Evolutionary conservation across 2,888 invertebrate genomes (phyloP), one percentile per base, ranked within the genome.

Genomic region (Busseola fusca): DNA sequence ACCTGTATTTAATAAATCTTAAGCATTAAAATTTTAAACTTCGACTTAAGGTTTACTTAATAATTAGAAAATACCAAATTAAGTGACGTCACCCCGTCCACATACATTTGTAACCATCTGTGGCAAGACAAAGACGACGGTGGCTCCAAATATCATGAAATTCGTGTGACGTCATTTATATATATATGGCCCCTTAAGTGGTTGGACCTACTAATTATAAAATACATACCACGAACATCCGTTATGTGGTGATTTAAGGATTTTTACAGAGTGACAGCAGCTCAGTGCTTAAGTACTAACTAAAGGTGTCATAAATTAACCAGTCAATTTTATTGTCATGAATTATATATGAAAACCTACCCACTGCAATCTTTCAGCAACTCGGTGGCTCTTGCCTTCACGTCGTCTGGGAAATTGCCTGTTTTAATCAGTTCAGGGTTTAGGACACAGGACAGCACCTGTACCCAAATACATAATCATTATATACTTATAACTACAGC

Each of bases 401-500:
- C 98, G 93, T 99, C 99, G 0, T 96, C 96, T 0, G 99, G 98
- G 89, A 97, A 98, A 54, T 84, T 83, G 0, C 96, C 95, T 76
- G 97, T 97, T 21, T 97, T 95, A 69, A 99, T 93, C 56, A 99
- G 93, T 2, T 93, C 93, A 0, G 99, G 99, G 78, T 97, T 96
- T 3, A 97, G 91, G 42, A 98, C 97, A 71, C 98, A 93, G 0
- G 98, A 97, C 85, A 99, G 89, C 42, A 99, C 97, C 97, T 98
- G 88, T 25, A 3, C 40, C 64, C n/a, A 50, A 34, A 65, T 37
- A 60, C 37, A 63, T 14, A 5, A 48, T 0, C 45, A 27, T 52
- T 16, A 50, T 34, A n/a, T n/a, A n/a, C n/a, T n/a, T n/a, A n/a
- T n/a, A n/a, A n/a, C n/a, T n/a, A n/a, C n/a, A n/a, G n/a, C n/a